Conservation (phyloP, 1,140 invertebrate genomes). For the Heterodera schachtii region DNA sequence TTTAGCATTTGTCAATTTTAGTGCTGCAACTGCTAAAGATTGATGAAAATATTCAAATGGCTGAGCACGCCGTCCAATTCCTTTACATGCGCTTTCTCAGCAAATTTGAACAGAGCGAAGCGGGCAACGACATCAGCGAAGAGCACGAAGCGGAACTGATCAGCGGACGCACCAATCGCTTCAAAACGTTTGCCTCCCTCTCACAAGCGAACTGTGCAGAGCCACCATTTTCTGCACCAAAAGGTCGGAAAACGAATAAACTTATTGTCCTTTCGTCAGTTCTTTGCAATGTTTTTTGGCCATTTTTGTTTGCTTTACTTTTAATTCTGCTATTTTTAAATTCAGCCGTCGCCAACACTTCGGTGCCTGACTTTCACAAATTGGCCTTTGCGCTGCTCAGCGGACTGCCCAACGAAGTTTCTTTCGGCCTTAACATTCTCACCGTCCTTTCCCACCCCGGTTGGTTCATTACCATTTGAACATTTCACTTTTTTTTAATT, state of each 20-base stretch:
- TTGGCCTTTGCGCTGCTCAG: constrained; percentile 85
- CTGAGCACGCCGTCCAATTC: constrained; percentile 55
- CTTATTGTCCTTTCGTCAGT: too few relatives aligned
- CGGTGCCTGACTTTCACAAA: constrained; percentile 74
- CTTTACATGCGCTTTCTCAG: constrained; percentile 61
- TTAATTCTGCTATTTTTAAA: too few relatives aligned
- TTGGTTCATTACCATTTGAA: background rate
- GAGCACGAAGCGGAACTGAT: constrained; percentile 57
- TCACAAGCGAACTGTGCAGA: constrained; percentile 38
- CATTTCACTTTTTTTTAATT: background rate
- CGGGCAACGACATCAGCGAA: constrained; percentile 49
- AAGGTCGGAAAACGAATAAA: background rate
- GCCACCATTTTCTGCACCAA: constrained; percentile 43
- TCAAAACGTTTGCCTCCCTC: constrained; percentile 26
- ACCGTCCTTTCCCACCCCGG: constrained; percentile 90
- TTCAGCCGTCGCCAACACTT: background rate
- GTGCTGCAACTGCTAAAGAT: constrained; percentile 36
- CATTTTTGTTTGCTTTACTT: too few relatives aligned
- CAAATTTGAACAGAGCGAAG: constrained; percentile 61
- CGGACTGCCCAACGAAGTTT: constrained; percentile 95
- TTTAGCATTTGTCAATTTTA: background rate
- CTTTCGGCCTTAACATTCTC: constrained; percentile 95
- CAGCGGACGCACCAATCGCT: constrained; percentile 36
- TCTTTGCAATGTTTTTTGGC: too few relatives aligned
- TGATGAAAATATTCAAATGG: constrained; percentile 48